phyloP scores from a whole-genome alignment of 2,797 vertebrate species.

The Gobionotothen gibberifrons region DNA sequence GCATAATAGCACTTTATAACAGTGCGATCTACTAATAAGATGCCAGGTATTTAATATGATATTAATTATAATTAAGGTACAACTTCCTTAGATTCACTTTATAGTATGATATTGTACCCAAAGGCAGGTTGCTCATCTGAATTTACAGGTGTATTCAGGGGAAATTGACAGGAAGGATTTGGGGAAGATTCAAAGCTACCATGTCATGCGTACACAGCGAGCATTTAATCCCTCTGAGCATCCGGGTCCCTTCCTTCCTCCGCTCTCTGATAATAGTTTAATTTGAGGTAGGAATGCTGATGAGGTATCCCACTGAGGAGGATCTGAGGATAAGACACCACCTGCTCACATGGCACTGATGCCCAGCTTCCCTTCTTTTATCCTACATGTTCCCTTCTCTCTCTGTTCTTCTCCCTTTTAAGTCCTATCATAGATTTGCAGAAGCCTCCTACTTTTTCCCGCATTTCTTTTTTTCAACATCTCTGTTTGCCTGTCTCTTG shows the following conservation, averaged over 20 bases:
- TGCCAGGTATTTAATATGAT: background rate
- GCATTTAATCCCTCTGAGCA: slow-evolving; percentile 47
- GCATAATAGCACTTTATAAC: background rate
- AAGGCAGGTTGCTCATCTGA: background rate
- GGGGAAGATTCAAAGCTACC: slow-evolving; percentile 19
- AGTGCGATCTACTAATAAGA: background rate
- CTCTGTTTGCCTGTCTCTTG: slow-evolving; percentile 39
- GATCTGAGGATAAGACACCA: slow-evolving; percentile 72
- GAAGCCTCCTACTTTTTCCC: slow-evolving; percentile 36
- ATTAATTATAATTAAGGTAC: background rate
- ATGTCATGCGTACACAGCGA: slow-evolving; percentile 29
- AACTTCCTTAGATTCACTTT: background rate
- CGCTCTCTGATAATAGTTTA: slow-evolving; percentile 58
- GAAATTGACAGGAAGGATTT: slow-evolving; percentile 14
- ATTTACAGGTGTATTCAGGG: background rate
- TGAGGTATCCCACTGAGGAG: slow-evolving; percentile 68
- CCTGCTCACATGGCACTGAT: slow-evolving; percentile 64
- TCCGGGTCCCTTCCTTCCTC: slow-evolving; percentile 34
- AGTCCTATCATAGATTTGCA: slow-evolving; percentile 61
- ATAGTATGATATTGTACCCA: background rate
- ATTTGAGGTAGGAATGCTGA: slow-evolving; percentile 72
- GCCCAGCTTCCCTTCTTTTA: slow-evolving; percentile 61
- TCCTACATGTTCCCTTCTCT: slow-evolving; percentile 51
- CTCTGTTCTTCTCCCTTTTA: slow-evolving; percentile 67
- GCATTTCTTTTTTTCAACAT: slow-evolving; percentile 18